Base-by-base conservation (phyloP, 1,140 invertebrate species). In the Aphis craccivora region DNA sequence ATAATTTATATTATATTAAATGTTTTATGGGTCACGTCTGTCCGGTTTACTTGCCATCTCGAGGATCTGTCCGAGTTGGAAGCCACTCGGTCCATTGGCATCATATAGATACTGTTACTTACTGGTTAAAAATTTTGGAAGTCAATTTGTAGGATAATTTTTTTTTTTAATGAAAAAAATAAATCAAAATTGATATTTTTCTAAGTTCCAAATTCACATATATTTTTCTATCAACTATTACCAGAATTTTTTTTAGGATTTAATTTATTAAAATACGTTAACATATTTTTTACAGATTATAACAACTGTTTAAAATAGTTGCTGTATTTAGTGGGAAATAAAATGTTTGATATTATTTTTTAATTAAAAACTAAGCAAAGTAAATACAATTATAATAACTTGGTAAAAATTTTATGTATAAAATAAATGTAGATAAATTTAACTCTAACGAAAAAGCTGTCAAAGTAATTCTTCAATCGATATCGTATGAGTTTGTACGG, bases 181-280 rank as follows among this genome's bases (percentile, higher is more conserved):
- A 30, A 76, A 76, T 76, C 60, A 76, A 76, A 76, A 76, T 76
- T 76, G 30, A 76, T 76, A 76, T n/a, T n/a, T 76, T 67, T 76
- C n/a, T n/a, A 18, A n/a, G 60, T n/a, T 30, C 0, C 14, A n/a
- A 67, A n/a, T 76, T 76, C 60, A n/a, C 60, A n/a, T 76, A n/a
- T 76, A 76, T 76, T 76, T n/a, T 76, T 76, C 14, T 76, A 76
- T n/a, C n/a, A n/a, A 76, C 25, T 67, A n/a, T 76, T n/a, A 76
- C 4, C 6, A 30, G 8, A 6, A n/a, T 18, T 30, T 35, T n/a
- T n/a, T 76, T 76, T n/a, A 76, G 5, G 60, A 0, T 76, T 76
- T n/a, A 76, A 6, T n/a, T n/a, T n/a, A n/a, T n/a, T 76, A n/a
- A n/a, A 76, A 76, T 76, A n/a, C 23, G 18, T 51, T 18, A 51